phyloP scores from a whole-genome alignment of 2,797 vertebrate species.

The Pterois miles region DNA sequence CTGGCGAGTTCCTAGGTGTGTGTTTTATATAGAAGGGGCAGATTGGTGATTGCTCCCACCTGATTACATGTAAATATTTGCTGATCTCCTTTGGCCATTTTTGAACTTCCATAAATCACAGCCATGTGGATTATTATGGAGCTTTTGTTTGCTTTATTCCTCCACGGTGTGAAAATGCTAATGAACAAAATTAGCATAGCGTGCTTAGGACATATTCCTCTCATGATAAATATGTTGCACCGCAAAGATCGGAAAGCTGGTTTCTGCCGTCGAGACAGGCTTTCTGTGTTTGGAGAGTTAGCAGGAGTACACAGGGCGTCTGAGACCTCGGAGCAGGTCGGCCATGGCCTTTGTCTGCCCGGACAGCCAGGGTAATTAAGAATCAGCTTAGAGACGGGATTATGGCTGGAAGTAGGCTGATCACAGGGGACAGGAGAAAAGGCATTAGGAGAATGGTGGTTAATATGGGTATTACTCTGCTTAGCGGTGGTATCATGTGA shows the following conservation, averaged over 20 bases:
- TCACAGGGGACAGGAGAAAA: slow-evolving; percentile 79
- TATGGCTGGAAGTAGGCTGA: slow-evolving; percentile 76
- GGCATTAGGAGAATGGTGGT: slow-evolving; percentile 77
- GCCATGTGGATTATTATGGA: slow-evolving; percentile 49
- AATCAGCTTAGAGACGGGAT: slow-evolving; percentile 80
- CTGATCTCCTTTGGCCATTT: slow-evolving; percentile 63
- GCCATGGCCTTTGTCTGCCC: slow-evolving; percentile 68
- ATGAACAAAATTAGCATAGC: slow-evolving; percentile 54
- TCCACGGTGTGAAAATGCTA: slow-evolving; percentile 59
- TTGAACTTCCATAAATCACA: slow-evolving; percentile 68
- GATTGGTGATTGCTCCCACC: slow-evolving; percentile 66
- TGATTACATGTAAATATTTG: slow-evolving; percentile 76
- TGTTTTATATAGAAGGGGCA: slow-evolving; percentile 48
- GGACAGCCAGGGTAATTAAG: slow-evolving; percentile 80
- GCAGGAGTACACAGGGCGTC: slow-evolving; percentile 26
- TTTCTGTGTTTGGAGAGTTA: slow-evolving; percentile 40
- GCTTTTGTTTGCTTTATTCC: slow-evolving; percentile 70
- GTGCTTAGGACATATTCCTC: slow-evolving; percentile 36
- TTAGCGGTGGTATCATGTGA: slow-evolving; percentile 79
- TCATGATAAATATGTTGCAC: slow-evolving; percentile 56
- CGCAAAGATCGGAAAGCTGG: slow-evolving; percentile 48
- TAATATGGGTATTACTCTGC: slow-evolving; percentile 82
- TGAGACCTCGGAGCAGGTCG: slow-evolving; percentile 49
- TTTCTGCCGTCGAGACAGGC: slow-evolving; percentile 12
- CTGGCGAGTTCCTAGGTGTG: slow-evolving; percentile 28